Percentiles rank a stretch among this genome's conserved stretches.
phyloP scores from a whole-genome alignment of 1,140 invertebrate species.

The Eciton burchellii region DNA sequence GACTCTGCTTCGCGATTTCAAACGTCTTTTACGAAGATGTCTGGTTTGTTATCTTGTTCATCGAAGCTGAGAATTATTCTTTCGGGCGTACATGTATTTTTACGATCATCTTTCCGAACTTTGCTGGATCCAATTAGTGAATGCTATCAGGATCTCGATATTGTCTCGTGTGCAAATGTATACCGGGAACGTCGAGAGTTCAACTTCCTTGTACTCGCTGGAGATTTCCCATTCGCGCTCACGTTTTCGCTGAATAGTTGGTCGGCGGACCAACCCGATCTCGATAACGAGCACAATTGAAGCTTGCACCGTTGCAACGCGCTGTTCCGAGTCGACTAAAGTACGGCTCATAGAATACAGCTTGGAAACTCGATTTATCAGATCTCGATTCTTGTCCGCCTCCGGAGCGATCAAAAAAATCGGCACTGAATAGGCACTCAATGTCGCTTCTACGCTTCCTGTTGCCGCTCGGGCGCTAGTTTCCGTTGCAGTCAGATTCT shows the following conservation, averaged over 20 bases:
- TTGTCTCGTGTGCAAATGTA: conserved; percentile 1
- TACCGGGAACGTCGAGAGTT: conserved; percentile 16
- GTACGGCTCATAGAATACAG: conserved; percentile 19
- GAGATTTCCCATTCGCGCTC: conserved; percentile 45
- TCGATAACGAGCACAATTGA: conserved; percentile 56
- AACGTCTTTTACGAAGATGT: too few species aligned
- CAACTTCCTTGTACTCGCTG: conserved; percentile 20
- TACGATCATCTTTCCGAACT: background rate
- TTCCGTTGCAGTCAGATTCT: background rate
- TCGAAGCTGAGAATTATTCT: background rate
- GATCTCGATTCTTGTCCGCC: conserved; percentile 29
- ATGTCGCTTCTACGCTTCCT: background rate
- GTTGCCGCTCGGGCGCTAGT: background rate
- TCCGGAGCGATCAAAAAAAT: conserved; percentile 25
- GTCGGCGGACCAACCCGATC: conserved; percentile 23
- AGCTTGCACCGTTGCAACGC: conserved; percentile 39
- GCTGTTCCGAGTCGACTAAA: conserved; percentile 31
- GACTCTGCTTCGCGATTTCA: too few species aligned
- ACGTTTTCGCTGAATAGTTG: conserved; percentile 28
- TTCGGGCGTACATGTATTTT: background rate
- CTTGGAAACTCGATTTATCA: conserved; percentile 43
- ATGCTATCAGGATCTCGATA: background rate
- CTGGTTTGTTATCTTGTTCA: too few species aligned
- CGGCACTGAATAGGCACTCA: conserved; percentile 13
- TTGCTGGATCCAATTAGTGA: conserved; percentile 9